A percentile compares a stretch with the other conserved stretches of the same genome.
phyloP scores from a whole-genome alignment of 2,113 vertebrate genomes.

The Zapornia atra region DNA sequence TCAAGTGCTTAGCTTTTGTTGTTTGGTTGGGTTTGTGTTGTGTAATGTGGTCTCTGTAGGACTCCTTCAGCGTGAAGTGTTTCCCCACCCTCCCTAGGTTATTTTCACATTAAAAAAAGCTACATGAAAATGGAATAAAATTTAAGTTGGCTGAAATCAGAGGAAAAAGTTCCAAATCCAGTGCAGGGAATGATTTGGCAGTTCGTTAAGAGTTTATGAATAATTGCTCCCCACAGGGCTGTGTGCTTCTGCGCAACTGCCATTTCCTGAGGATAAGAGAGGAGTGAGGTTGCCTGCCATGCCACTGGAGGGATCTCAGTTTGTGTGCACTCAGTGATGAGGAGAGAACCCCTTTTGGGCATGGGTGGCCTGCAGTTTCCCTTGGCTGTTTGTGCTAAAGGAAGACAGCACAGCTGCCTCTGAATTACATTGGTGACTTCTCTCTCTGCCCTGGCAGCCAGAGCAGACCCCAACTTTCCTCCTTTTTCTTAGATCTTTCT shows the following conservation, averaged over 20 bases:
- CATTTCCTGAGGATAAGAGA: not conserved
- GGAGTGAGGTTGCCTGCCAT: fast-evolving
- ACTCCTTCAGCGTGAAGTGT: not conserved
- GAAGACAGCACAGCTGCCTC: not conserved
- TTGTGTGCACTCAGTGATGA: not conserved
- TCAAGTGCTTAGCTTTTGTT: not conserved
- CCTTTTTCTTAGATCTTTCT: not conserved
- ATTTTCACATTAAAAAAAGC: not conserved
- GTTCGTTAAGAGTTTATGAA: not conserved
- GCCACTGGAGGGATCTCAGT: not conserved
- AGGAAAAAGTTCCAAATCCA: not conserved
- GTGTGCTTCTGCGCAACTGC: fast-evolving
- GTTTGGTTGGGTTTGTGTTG: not conserved
- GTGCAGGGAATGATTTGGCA: not conserved
- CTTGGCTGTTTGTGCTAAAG: not conserved
- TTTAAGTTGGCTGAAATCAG: not conserved
- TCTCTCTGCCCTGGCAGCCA: not conserved
- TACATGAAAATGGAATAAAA: not conserved
- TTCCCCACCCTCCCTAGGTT: not conserved
- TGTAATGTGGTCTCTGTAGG: not conserved
- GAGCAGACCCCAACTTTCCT: not conserved
- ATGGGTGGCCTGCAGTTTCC: not conserved
- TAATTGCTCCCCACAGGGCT: not conserved
- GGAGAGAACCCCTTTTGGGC: not conserved
- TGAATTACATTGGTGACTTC: not conserved